Evolutionary conservation across 2,797 vertebrate genomes (phyloP), one percentile per base, ranked within the genome.

Genomic region (Gastrophryne carolinensis): DNA sequence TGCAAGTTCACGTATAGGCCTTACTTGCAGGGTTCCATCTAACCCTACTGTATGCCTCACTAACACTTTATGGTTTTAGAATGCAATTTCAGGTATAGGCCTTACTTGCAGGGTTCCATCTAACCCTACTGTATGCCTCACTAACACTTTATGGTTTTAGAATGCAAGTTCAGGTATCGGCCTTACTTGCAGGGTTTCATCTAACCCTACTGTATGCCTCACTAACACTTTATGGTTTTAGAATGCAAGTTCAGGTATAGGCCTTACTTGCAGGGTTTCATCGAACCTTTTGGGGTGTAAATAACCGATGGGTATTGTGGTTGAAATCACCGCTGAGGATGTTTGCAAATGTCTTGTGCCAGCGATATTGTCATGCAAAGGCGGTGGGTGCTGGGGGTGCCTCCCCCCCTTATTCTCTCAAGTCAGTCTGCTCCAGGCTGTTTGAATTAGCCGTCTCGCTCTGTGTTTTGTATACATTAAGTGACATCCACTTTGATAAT

Each of bases 401-500:
- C 5, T 17, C 15, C 39, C 15, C 5, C 15, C 39, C 39, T 5
- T 15, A 44, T 44, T 44, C 39, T 44, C 5, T 44, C 15, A 44
- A 44, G n/a, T 8, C 39, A n/a, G 2, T 23, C 19, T 13, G 11
- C 29, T 66, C 8, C 9, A 29, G 27, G 39, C 9, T 9, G 21
- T 53, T 26, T 24, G 47, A 15, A n/a, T 24, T 34, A 50, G 19
- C n/a, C n/a, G 29, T 15, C 44, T 27, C 44, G 19, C 17, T 47
- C 19, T 0, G 15, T 13, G 60, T 67, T 44, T 52, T 53, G 64
- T 49, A 4, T 37, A 53, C 21, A 27, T 19, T 35, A 12, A 37
- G 21, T 54, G 23, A 19, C 39, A 44, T 52, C 9, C 30, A 53
- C 70, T 72, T 72, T 72, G 39, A 62, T 62, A 61, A 62, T 73